These are phyloP conservation scores for Climacteris rufus DNA, from an alignment of 2,113 vertebrate genomes.

Conservation along the genomic window DNA sequence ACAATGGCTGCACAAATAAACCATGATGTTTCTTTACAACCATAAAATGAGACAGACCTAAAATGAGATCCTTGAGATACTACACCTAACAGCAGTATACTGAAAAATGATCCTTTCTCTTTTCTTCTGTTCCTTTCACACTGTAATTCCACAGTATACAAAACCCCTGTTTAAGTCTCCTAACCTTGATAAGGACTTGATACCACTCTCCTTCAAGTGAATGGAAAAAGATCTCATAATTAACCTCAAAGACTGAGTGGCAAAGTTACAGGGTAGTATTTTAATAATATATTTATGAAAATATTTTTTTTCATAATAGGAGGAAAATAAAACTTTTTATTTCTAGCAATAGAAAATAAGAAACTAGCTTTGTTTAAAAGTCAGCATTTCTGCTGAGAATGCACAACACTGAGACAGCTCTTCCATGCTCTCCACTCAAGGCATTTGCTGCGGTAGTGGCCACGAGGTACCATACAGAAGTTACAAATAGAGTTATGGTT, in stretches of 20 bases:
- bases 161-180: conserved; percentile 21
- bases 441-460: not conserved
- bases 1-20: not conserved
- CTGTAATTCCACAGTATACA: not conserved
- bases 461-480: not conserved
- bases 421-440: not conserved
- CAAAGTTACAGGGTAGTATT: not conserved
- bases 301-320: not conserved
- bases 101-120: conserved; percentile 5
- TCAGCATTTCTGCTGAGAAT: not conserved
- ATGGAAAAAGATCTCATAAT: conserved; percentile 29
- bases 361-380: not conserved
- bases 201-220: not conserved
- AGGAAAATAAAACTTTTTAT: not conserved
- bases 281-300: not conserved
- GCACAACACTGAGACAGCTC: not conserved
- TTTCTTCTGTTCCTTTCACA: conserved; percentile 26
- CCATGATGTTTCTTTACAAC: not conserved
- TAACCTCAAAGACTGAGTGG: not conserved
- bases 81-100: not conserved
- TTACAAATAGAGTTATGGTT: not conserved
- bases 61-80: not conserved
- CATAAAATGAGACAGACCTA: not conserved
- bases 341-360: not conserved
- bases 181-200: conserved; percentile 28